Conservation (phyloP, 23 tunicate genomes). For the Trididemnum clinides region DNA sequence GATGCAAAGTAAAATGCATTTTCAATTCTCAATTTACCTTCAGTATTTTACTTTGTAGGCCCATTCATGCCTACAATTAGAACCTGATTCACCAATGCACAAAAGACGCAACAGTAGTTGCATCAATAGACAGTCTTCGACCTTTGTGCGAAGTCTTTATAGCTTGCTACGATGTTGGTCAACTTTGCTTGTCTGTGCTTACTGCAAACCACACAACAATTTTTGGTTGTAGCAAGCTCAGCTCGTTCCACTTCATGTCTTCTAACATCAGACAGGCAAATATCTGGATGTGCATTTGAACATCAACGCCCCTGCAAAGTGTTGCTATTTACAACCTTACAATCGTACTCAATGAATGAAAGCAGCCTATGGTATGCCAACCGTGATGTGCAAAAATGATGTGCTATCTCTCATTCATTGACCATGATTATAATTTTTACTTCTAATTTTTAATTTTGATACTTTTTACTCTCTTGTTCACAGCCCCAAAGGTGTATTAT, state of each 20-base stretch:
- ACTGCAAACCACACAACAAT: background rate
- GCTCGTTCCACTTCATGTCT: background rate
- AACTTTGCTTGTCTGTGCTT: background rate
- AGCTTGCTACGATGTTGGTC: background rate
- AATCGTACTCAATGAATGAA: background rate
- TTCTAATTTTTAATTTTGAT: no score
- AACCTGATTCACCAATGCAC: background rate
- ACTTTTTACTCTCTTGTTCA: no score
- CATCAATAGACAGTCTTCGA: background rate
- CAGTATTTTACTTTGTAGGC: background rate
- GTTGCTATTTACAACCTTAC: background rate
- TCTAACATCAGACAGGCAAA: background rate
- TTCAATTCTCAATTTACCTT: background rate
- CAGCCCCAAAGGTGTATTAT: no score
- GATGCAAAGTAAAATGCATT: background rate
- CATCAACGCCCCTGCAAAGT: background rate
- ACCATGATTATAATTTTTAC: no score
- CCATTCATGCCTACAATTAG: background rate
- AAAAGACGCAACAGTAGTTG: background rate
- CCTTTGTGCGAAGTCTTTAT: background rate
- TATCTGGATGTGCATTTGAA: background rate
- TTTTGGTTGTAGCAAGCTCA: background rate
- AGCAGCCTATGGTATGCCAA: background rate
- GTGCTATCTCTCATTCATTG: no score
- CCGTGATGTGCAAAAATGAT: no score